These are phyloP conservation scores for Pseudanteris insignis DNA, from an alignment of 2,888 invertebrate species.

Conservation along the genomic window DNA sequence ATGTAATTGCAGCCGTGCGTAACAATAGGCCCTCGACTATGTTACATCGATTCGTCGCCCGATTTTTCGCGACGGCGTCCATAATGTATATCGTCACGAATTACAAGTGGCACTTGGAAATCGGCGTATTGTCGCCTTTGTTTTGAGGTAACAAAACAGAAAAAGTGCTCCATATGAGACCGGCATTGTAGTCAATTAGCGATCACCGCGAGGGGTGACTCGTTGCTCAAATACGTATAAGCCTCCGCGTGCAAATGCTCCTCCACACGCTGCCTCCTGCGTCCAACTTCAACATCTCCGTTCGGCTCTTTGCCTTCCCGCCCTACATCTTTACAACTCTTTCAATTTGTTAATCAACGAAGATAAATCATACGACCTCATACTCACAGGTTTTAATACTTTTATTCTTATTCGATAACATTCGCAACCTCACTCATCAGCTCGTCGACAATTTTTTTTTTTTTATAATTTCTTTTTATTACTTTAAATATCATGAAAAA, in stretches of 20 bases:
- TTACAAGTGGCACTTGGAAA: conserved; percentile 46
- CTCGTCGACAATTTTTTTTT: no score
- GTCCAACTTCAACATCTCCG: not conserved
- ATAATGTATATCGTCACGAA: conserved; percentile 44
- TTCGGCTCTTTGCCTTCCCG: not conserved
- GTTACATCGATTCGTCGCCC: conserved; percentile 61
- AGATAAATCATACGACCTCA: no score
- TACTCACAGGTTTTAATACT: no score
- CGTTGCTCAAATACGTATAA: not conserved
- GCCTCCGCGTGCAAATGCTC: not conserved
- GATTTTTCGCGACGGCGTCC: conserved; percentile 46
- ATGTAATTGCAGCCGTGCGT: conserved; percentile 56
- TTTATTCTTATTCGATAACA: no score
- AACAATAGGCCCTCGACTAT: conserved; percentile 61
- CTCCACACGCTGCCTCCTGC: not conserved
- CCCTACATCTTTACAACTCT: no score
- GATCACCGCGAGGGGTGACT: conserved; percentile 38
- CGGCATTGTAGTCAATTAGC: conserved; percentile 64
- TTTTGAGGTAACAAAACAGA: conserved; percentile 66
- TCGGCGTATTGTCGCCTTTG: conserved; percentile 62
- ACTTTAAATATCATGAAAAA: no score
- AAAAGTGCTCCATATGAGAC: conserved; percentile 61
- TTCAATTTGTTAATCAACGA: no score
- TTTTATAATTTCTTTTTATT: no score
- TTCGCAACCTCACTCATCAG: no score